phyloP scores from a whole-genome alignment of 2,113 vertebrate species.

The Tragelaphus buxtoni region DNA sequence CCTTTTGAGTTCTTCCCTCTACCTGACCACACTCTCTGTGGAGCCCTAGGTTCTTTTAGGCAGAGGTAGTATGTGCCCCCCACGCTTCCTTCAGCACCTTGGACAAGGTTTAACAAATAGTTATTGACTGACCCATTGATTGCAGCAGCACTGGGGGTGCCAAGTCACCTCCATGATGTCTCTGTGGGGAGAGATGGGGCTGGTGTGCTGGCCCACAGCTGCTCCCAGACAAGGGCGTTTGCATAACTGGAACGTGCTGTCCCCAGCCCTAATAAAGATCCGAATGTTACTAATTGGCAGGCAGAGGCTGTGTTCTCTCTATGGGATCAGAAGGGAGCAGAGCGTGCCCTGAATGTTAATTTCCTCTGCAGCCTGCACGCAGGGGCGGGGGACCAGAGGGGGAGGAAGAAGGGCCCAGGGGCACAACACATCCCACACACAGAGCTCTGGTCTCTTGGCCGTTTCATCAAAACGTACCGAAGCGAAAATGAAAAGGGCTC shows the following conservation, averaged over 20 bases:
- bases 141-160: not conserved
- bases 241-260: constrained; percentile 56
- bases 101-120: not conserved
- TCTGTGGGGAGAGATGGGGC: not conserved
- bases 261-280: constrained; percentile 58
- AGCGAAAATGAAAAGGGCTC: not conserved
- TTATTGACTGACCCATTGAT: not conserved
- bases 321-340: constrained; percentile 51
- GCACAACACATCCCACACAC: not conserved
- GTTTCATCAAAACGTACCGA: not conserved
- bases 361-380: not conserved
- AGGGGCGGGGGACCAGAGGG: not conserved
- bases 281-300: constrained; percentile 63
- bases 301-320: constrained; percentile 61
- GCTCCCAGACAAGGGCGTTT: constrained; percentile 39
- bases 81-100: not conserved
- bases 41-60: not conserved
- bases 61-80: not conserved
- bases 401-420: not conserved
- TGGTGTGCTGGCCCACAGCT: not conserved
- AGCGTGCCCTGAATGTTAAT: constrained; percentile 39
- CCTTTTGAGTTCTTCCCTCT: not conserved
- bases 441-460: not conserved
- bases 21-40: not conserved
- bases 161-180: not conserved